Base-by-base conservation (phyloP, 2,888 invertebrate species). In the Agriopis marginaria region DNA sequence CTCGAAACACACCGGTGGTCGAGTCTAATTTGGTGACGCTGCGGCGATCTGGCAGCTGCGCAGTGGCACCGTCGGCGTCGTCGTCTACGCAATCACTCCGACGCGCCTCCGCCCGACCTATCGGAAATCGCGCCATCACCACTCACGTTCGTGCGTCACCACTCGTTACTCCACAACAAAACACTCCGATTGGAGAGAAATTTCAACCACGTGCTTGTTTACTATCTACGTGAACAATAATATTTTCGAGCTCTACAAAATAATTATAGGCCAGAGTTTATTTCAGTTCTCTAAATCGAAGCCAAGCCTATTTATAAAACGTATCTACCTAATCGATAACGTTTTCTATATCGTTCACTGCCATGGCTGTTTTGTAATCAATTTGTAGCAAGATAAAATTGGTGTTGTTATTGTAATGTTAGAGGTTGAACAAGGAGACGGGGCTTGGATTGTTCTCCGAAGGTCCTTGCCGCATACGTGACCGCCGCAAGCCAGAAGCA, bases 21-120 rank as follows among this genome's bases (percentile, higher is more conserved):
- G 78, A 75, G 87, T 92, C 92, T 92, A 92, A 92, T 92, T 92
- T 91, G 90, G 93, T 93, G 93, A 93, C 93, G 93, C 85, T 76
- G 84, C 73, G 70, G 73, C 63, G 40, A 44, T 47, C 63, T 70
- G 63, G 63, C 63, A 66, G 44, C 59, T 32, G 58, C 62, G 66
- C 80, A 79, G 75, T 72, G 75, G 64, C 75, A 56, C 66, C 68
- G 68, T 59, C 77, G 66, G 17, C 17, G 17, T 54, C 71, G 65
- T 51, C 63, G 68, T 62, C 71, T 75, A 88, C 87, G 85, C 85
- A 82, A 86, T 85, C 74, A 78, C 75, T 62, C 77, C 86, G 83
- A 85, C 86, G 82, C 80, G 76, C 79, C 73, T 49, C 74, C 68
- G 71, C 10, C 65, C 63, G 74, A 63, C 55, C 74, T 73, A 66